Evolutionary conservation across 2,797 vertebrate genomes (phyloP).

Genomic region (Bovichtus diacanthus): DNA sequence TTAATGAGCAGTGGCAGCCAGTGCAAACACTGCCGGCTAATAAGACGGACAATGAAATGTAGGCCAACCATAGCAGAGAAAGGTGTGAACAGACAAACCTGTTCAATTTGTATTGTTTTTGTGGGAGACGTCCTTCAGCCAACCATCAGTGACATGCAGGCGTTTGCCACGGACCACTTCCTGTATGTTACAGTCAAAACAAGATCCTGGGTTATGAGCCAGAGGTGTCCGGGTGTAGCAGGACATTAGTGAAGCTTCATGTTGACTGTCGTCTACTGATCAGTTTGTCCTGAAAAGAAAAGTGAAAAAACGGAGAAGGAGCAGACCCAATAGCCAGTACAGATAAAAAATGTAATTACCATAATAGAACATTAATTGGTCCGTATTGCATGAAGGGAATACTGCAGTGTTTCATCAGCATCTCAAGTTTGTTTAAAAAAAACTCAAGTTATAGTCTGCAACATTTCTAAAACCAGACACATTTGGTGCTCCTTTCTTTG

Average conservation of each 20-base stretch:
- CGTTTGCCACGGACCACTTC: conserved; percentile 7
- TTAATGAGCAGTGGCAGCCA: conserved; percentile 24
- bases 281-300: neutral
- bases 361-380: too few species aligned
- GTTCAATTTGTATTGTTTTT: neutral
- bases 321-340: too few species aligned
- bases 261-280: conserved; percentile 4
- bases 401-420: too few species aligned
- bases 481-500: neutral
- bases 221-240: conserved; percentile 4
- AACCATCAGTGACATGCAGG: conserved; percentile 11
- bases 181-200: conserved; percentile 29
- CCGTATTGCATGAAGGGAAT: too few species aligned
- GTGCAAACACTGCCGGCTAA: conserved; percentile 45
- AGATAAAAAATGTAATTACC: too few species aligned
- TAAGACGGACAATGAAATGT: conserved; percentile 9
- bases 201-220: conserved; percentile 34
- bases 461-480: neutral
- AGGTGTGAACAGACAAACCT: conserved; percentile 26
- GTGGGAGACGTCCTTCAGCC: neutral
- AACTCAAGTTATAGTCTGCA: neutral
- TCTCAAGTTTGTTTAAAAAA: too few species aligned
- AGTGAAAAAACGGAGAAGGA: too few species aligned
- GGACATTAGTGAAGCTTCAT: neutral
- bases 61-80: neutral